Percentiles rank a stretch among this genome's conserved stretches.
These are phyloP conservation scores for Rhinoderma darwinii DNA, from an alignment of 2,113 vertebrate genomes.

Conservation along the genomic window DNA sequence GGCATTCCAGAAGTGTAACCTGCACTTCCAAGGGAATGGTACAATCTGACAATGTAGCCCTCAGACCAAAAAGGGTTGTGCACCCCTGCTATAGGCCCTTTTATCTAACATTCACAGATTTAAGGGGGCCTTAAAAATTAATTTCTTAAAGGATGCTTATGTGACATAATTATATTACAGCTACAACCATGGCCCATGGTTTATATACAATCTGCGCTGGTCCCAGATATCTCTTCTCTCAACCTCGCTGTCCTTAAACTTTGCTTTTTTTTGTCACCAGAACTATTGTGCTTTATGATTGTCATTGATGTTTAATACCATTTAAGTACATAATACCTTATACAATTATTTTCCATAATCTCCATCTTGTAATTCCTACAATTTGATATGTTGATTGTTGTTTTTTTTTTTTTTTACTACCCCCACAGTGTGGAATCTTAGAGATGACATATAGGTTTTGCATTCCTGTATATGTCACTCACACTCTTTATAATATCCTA, in stretches of 20 bases:
- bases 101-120: no score
- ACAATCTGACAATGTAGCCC: no score
- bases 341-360: neutral
- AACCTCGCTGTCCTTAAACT: no score
- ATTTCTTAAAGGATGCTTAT: neutral
- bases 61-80: no score
- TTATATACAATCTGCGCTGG: no score
- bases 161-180: neutral
- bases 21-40: no score
- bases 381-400: neutral
- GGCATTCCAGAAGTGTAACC: no score
- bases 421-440: neutral
- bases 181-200: no score
- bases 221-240: neutral
- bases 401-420: neutral
- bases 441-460: constrained; percentile 20
- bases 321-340: neutral
- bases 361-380: neutral
- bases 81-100: no score
- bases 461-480: constrained; percentile 26
- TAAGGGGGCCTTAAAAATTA: no score
- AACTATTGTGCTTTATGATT: no score
- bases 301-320: neutral
- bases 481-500: constrained; percentile 9
- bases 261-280: no score